Conservation (phyloP, 1,140 invertebrate species). For the Hermetia illucens region DNA sequence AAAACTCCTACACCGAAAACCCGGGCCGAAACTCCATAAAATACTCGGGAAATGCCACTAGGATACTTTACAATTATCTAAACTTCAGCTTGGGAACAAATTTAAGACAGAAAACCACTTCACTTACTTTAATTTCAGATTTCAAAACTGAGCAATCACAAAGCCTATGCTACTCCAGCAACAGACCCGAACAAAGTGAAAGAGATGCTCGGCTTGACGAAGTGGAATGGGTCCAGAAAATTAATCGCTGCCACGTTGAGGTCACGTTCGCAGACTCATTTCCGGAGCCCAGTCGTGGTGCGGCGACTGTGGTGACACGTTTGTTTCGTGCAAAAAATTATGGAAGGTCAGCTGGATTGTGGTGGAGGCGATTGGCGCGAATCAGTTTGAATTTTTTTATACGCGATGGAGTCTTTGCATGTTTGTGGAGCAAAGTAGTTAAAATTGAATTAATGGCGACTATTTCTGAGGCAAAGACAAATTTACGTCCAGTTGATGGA, state of each 20-base stretch:
- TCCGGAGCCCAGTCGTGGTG: not conserved
- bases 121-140: conserved; percentile 22
- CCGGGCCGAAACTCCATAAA: not conserved
- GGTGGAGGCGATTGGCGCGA: too few species aligned
- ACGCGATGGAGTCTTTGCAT: too few species aligned
- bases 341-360: too few species aligned
- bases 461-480: too few species aligned
- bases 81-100: not conserved
- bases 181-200: conserved; percentile 31
- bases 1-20: not conserved
- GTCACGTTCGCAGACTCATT: not conserved
- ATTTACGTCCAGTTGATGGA: too few species aligned
- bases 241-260: not conserved
- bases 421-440: too few species aligned
- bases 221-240: not conserved
- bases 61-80: not conserved
- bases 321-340: too few species aligned
- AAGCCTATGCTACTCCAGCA: conserved; percentile 26
- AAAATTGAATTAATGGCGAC: too few species aligned
- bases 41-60: not conserved
- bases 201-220: conserved; percentile 7
- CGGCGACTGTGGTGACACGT: too few species aligned
- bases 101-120: not conserved
- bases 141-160: conserved; percentile 29
- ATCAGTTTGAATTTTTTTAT: too few species aligned